A percentile compares a stretch with the other conserved stretches of the same genome.
phyloP scores from a whole-genome alignment of 2,888 invertebrate species.

The Clostera curtula region DNA sequence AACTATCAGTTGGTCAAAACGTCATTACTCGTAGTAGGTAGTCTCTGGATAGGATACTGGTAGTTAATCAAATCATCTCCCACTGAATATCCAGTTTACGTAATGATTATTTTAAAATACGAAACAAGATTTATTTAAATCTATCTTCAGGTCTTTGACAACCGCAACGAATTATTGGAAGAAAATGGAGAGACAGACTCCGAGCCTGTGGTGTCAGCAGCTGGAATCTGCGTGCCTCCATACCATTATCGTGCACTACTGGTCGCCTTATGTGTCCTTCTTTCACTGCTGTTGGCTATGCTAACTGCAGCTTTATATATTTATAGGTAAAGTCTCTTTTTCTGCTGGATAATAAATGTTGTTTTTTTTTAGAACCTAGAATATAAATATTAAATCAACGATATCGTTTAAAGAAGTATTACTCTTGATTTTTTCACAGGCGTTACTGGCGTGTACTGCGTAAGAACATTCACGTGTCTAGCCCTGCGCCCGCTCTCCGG shows the following conservation, averaged over 20 bases:
- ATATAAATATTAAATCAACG: not conserved
- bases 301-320: conserved; percentile 83
- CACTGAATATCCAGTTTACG: no score
- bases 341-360: not conserved
- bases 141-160: conserved; percentile 84
- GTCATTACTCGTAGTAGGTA: no score
- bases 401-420: not conserved
- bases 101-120: no score
- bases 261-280: conserved; percentile 83
- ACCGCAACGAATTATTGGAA: conserved; percentile 82
- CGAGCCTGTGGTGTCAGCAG: conserved; percentile 78
- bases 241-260: conserved; percentile 91
- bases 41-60: no score
- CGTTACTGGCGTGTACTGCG: conserved; percentile 85
- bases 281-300: conserved; percentile 83
- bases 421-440: conserved; percentile 48
- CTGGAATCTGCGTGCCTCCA: conserved; percentile 84
- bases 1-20: no score
- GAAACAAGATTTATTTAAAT: not conserved
- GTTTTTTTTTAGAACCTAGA: no score
- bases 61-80: no score
- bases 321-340: conserved; percentile 75
- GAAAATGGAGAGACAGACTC: conserved; percentile 79
- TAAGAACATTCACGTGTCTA: conserved; percentile 77
- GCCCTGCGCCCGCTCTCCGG: conserved; percentile 47